Evolutionary conservation across 1,140 invertebrate species (phyloP), one percentile per base, ranked within the genome.

Genomic region (Capitella teleta): DNA sequence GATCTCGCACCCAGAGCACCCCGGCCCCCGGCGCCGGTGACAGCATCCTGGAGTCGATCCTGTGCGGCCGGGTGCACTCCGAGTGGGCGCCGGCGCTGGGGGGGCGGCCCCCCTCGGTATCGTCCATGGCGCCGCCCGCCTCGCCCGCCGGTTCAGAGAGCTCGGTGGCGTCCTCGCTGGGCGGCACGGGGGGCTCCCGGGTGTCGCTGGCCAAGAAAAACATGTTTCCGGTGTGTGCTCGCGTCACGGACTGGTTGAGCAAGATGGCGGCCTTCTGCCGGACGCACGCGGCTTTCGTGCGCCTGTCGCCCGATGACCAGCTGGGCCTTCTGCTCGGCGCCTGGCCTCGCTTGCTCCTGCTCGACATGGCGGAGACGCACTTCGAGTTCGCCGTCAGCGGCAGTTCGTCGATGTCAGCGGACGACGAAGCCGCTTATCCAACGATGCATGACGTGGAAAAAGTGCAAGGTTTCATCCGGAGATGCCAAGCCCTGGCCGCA

Each of bases 321-420:
- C 38, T 65, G 24, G 62, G 63, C n/a, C 51, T 70, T 21, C 54
- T 69, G 12, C 49, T 66, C 30, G 60, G 63, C 48, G 61, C 67
- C 0, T 68, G 68, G 66, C 61, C 64, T 6, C 48, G 66, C 6
- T 48, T 70, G 8, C 49, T 70, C 49, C 53, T 69, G 4, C 52
- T 70, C 16, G 63, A 62, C 47, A 68, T 70, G 68, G 62, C 67
- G 0, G 68, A 70, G 58, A 62, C 59, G 42, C 67, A 70, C 54
- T 67, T 67, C 51, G 59, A 68, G 48, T 70, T 69, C 48, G 67
- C 63, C 21, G 67, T 69, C 6, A 69, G 64, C 10, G 63, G 64
- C 1, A 46, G 60, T 10, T 32, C 0, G 19, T 10, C 19, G 10
- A 18, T 12, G 12, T 21, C 14, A 5, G 21, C 14, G 3, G 30